Conservation (phyloP, 2,113 vertebrate species). For the Aphyosemion australe region DNA sequence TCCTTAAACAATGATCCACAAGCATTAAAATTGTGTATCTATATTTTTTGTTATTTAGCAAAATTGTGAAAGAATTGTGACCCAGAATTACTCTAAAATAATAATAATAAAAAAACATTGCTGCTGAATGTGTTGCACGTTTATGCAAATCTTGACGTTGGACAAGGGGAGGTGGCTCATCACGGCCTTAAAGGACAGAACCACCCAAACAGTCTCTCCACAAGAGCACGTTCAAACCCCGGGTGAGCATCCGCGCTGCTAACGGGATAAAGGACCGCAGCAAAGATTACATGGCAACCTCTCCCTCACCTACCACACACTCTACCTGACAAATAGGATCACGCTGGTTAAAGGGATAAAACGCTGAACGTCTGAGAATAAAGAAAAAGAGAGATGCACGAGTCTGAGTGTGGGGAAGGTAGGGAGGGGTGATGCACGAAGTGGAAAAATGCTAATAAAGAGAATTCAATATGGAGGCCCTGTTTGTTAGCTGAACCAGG, state of each 20-base stretch:
- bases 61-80: too few species aligned
- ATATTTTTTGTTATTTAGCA: too few species aligned
- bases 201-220: constrained; percentile 75
- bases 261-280: constrained; percentile 77
- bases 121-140: constrained; percentile 32
- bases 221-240: constrained; percentile 72
- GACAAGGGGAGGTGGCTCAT: constrained; percentile 39
- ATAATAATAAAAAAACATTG: neutral
- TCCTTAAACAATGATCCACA: neutral
- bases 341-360: constrained; percentile 76
- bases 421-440: constrained; percentile 27
- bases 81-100: too few species aligned
- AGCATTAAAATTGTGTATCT: too few species aligned
- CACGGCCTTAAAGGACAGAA: constrained; percentile 71
- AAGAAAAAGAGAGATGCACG: constrained; percentile 39
- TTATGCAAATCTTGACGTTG: constrained; percentile 31
- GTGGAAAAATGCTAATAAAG: constrained; percentile 62
- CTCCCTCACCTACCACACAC: constrained; percentile 72
- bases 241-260: constrained; percentile 55
- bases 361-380: constrained; percentile 64
- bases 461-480: constrained; percentile 60
- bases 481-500: constrained; percentile 44
- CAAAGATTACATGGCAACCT: constrained; percentile 77
- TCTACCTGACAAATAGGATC: constrained; percentile 81
- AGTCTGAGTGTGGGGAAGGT: constrained; percentile 27